Percentiles rank a stretch among this genome's conserved stretches.
Evolutionary conservation across 2,888 invertebrate genomes (phyloP).

Genomic region (Euplexia lucipara): DNA sequence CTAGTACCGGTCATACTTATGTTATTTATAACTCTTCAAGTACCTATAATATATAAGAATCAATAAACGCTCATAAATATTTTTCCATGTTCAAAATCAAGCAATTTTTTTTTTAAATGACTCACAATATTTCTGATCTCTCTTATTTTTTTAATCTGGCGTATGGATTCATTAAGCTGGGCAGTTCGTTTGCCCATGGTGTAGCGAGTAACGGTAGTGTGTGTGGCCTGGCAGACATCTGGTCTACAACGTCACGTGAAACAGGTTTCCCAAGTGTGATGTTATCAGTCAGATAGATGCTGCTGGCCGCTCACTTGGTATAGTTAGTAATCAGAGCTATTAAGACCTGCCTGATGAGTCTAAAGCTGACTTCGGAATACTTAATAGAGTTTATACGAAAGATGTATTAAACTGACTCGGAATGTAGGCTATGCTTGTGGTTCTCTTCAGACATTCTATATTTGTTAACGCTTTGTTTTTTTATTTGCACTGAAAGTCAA

Average conservation of each 20-base stretch:
- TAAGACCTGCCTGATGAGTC: conserved; percentile 7
- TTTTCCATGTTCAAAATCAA: background rate
- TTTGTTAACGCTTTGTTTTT: conserved; percentile 14
- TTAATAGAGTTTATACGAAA: background rate
- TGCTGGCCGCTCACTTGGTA: conserved; percentile 44
- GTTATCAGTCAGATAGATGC: conserved; percentile 41
- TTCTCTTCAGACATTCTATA: background rate
- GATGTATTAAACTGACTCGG: background rate
- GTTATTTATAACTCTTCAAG: background rate
- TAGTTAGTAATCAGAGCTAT: conserved; percentile 12
- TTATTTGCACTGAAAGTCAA: conserved; percentile 20
- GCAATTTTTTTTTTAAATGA: background rate
- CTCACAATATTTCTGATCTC: background rate
- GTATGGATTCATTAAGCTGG: conserved; percentile 2
- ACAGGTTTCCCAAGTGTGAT: conserved; percentile 42
- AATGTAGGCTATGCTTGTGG: background rate
- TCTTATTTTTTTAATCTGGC: background rate
- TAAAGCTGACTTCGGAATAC: background rate
- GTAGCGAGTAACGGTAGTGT: conserved; percentile 40
- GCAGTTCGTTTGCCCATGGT: conserved; percentile 27
- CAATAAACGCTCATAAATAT: too few species aligned
- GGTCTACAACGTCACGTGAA: conserved; percentile 35
- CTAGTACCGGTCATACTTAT: background rate
- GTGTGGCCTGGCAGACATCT: conserved; percentile 47
- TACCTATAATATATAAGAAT: too few species aligned